Conservation (phyloP, 2,888 invertebrate species). For the Pollenia amentaria region DNA sequence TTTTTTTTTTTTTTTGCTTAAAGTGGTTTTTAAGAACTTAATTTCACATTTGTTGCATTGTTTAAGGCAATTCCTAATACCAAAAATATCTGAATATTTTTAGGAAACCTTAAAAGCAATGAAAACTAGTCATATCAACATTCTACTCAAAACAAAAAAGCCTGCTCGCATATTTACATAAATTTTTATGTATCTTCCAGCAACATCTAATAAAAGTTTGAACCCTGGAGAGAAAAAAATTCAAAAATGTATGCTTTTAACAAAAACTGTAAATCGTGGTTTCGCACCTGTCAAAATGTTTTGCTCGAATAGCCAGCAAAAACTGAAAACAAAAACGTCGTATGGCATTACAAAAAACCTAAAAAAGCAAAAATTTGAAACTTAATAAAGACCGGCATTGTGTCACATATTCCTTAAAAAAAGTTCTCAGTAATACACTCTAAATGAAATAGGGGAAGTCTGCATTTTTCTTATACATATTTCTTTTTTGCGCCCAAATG, state of each 20-base stretch:
- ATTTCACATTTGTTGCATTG: not conserved
- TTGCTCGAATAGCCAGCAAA: conserved; percentile 35
- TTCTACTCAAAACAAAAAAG: not conserved
- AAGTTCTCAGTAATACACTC: not conserved
- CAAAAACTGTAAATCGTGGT: conserved; percentile 17
- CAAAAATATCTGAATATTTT: not conserved
- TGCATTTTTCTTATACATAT: conserved; percentile 1
- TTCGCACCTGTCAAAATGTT: conserved; percentile 58
- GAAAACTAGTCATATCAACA: not conserved
- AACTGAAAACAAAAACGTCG: conserved; percentile 14
- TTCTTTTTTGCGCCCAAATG: conserved; percentile 14
- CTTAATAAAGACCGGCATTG: conserved; percentile 38
- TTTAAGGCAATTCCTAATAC: not conserved
- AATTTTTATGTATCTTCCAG: not conserved
- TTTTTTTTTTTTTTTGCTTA: too few relatives aligned
- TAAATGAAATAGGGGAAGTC: conserved; percentile 38
- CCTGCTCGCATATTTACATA: not conserved
- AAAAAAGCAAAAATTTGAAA: conserved; percentile 30
- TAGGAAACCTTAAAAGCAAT: not conserved
- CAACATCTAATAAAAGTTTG: conserved; percentile 16
- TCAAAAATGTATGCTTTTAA: not conserved
- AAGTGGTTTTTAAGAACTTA: too few relatives aligned
- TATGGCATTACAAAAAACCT: not conserved
- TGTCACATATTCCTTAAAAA: conserved; percentile 7
- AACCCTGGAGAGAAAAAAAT: not conserved